Base-by-base conservation (phyloP, 2,888 invertebrate genomes). In the Ormyrus nitidulus region DNA sequence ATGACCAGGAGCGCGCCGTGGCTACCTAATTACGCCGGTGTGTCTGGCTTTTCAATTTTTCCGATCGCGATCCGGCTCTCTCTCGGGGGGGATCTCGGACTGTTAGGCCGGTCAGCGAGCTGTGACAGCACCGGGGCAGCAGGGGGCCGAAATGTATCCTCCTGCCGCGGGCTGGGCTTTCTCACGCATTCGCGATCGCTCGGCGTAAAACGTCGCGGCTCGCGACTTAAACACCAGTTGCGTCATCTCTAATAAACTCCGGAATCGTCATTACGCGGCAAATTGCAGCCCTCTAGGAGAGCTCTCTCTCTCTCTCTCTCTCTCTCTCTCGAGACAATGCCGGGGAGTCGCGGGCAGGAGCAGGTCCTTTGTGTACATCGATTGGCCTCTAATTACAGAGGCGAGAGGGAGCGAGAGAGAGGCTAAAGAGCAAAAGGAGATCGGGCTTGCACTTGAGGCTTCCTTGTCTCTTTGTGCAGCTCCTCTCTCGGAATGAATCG, bases 401-500 rank as follows among this genome's bases (percentile, higher is more conserved):
- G 62, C 49, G 13, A 46, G 51, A 58, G 13, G 6, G 59, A 19
- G 19, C 5, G 46, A 11, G 11, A 7, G 64, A 9, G 9, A 56
- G 51, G 13, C 51, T 59, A 34, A 34, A 34, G 46, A 9, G 69
- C n/a, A 10, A 49, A 34, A 34, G 34, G 34, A 34, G 71, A 71
- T 61, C 71, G 49, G 44, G 59, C 61, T 34, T 56, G 11, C 74
- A 9, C 48, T 10, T 10, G 3, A 49, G 11, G 65, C 8, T 61
- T 10, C 53, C 66, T 61, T 9, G 46, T 59, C 59, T 34, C 13
- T 71, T 49, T 71, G 65, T 65, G 46, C 48, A 49, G 13, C 46
- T 53, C 5, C 44, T 6, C 77, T 53, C 69, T 66, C 13, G 58
- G 75, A 75, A 68, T 69, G 71, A 76, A 72, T 83, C 79, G 75